Evolutionary conservation across 2,888 invertebrate genomes (phyloP).

Genomic region (Drosophila fungiperda): DNA sequence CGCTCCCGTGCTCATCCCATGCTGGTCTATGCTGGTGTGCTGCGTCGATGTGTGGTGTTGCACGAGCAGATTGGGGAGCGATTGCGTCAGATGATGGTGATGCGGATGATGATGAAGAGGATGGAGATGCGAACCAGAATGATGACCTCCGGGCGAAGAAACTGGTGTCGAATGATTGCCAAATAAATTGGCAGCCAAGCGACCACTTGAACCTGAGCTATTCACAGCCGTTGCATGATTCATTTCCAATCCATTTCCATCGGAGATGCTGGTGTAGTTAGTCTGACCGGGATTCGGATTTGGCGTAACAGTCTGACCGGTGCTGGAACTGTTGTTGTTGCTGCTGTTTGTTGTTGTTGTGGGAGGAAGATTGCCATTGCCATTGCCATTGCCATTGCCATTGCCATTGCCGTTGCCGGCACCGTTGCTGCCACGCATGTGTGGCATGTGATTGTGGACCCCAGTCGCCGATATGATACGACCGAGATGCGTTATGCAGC

Average conservation of each 20-base stretch:
- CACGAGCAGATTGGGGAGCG: constrained; percentile 76
- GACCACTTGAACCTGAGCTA: constrained; percentile 26
- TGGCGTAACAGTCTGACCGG: constrained; percentile 41
- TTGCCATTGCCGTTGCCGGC: neutral
- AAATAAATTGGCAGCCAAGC: constrained; percentile 47
- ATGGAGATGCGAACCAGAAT: constrained; percentile 19
- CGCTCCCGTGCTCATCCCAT: constrained; percentile 48
- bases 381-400: neutral
- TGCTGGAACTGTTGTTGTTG: constrained; percentile 17
- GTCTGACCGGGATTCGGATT: constrained; percentile 54
- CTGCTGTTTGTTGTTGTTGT: constrained; percentile 5
- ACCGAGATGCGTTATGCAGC: constrained; percentile 85
- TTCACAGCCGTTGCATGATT: constrained; percentile 27
- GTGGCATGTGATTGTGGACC: constrained; percentile 85
- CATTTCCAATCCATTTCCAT: constrained; percentile 45
- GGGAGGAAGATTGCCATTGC: neutral
- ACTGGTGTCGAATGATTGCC: constrained; percentile 54
- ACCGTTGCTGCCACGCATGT: constrained; percentile 79
- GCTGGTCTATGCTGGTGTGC: constrained; percentile 59
- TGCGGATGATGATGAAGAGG: constrained; percentile 42
- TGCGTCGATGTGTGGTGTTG: constrained; percentile 69
- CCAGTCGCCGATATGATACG: constrained; percentile 85
- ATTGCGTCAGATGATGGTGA: constrained; percentile 76
- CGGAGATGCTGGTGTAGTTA: constrained; percentile 52
- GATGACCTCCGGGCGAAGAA: constrained; percentile 32